Base-by-base conservation (phyloP, 2,797 vertebrate species). In the Xiphophorus birchmanni region DNA sequence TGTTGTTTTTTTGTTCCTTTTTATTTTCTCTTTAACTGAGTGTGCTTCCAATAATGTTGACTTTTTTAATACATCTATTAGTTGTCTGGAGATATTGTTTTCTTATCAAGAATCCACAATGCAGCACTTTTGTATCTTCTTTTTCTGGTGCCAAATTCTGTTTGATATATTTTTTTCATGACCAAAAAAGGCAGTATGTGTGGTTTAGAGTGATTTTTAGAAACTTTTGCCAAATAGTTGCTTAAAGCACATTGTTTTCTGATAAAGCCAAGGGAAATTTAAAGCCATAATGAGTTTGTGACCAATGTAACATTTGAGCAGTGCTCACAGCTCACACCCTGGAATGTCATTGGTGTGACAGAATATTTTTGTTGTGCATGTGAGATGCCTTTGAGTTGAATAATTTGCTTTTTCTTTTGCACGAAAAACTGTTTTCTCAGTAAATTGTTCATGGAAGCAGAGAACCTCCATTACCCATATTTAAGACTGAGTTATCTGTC, bases 231-330 rank as follows among this genome's bases (percentile, higher is more conserved):
- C 91, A 95, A 90, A 87, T 84, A 82, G 69, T 87, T 74, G 84
- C 89, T 84, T 71, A 80, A 94, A 95, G 92, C 93, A 94, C 93
- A 93, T 93, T 82, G 82, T 89, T 81, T 74, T 90, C 65, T 42
- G 75, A 72, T 77, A 74, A 92, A 94, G 94, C 95, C 93, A 95
- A 93, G 90, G 92, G 90, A 92, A 95, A 92, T 80, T 74, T 84
- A 80, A 91, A 95, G 95, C 95, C 94, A 96, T 94, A 87, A 87
- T 86, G n/a, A 58, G 74, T 73, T 73, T 47, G 56, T 69, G 21
- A 76, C 42, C 21, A 45, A 40, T 29, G 74, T 63, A 71, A 37
- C 48, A 29, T 74, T 40, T 47, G 42, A 47, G 54, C 26, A 2
- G 42, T 40, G 32, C 32, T 67, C 23, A 15, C 12, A 47, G 21